Evolutionary conservation across 2,888 invertebrate genomes (phyloP), one percentile per base, ranked within the genome.

Genomic region (Eretmocerus hayati): DNA sequence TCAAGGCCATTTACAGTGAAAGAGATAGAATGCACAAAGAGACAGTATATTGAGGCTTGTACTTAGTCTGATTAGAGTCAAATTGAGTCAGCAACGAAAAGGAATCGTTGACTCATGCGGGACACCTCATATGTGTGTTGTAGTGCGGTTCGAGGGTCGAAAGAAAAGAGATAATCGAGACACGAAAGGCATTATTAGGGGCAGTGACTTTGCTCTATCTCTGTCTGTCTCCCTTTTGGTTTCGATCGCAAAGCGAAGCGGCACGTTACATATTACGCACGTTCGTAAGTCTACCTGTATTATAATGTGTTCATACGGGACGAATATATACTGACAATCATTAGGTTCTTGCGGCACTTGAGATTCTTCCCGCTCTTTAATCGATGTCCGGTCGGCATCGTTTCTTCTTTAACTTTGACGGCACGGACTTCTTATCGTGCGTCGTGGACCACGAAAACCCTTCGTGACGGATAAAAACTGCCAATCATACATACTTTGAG

Each of bases 151-250:
- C 16, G 35, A 43, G 42, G 46, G 16, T 48, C 42, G 30, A 42
- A 31, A 40, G 26, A 40, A 36, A 32, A 35, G 22, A 37, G 39
- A 48, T 33, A 46, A 42, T 44, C 44, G 45, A 23, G 23, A 9
- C 45, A 39, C 44, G 39, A 45, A 46, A 54, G 57, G 57, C 59
- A 60, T 67, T 67, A 67, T 67, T 67, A 67, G 63, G 62, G 60
- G 60, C 62, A 58, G 65, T 68, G 67, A 68, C 67, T 67, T 54
- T 58, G 58, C 67, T 57, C 26, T 30, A 11, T 37, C 36, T 4
- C 13, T 9, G 20, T 20, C 4, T 8, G 19, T n/a, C 37, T n/a
- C 20, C 9, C 19, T n/a, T n/a, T n/a, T n/a, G n/a, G n/a, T n/a
- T n/a, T n/a, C n/a, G n/a, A n/a, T n/a, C n/a, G n/a, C n/a, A n/a